Evolutionary conservation across 2,113 vertebrate genomes (phyloP), one percentile per base, ranked within the genome.

Genomic region (Aldabrachelys gigantea): DNA sequence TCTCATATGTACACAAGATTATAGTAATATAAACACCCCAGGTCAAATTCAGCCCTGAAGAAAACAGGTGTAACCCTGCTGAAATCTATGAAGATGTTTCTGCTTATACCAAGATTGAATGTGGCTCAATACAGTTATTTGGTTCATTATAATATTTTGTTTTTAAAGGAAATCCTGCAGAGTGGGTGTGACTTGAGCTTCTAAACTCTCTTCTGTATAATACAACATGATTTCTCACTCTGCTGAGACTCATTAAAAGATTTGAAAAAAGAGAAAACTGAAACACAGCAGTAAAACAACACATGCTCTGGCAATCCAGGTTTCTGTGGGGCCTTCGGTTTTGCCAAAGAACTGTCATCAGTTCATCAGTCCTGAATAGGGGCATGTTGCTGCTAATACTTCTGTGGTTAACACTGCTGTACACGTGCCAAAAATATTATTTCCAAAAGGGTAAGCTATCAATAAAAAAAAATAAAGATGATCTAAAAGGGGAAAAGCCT

Each of bases 281-380:
- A 94, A 94, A 84, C 80, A 78, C 3, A 2, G 81, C 56, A 92
- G 82, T 82, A 91, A 95, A 91, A 93, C 89, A 94, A 92, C 95
- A 89, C 29, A 75, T 13, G 59, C 82, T 53, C 80, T 95, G 90
- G 88, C 92, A 95, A 0, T 80, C 89, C 69, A 89, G 59, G 57
- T 84, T 97, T 98, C 97, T 98, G 97, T 98, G 97, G 85, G 97
- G 95, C 97, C 97, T 80, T 94, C 52, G 47, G 16, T 86, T 86
- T 97, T 94, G 97, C 98, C 98, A 98, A 97, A 96, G 97, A 98
- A 1, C 94, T 98, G 97, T 98, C 98, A 97, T 87, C 94, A 5
- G n/a, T 86, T 59, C 65, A 92, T 59, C 92, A 94, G 91, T 86
- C 92, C 92, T 96, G 85, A 91, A 90, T 56, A 91, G 75, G 85